Base-by-base conservation (phyloP, 2,888 invertebrate species). In the Micoletzkya japonica region DNA sequence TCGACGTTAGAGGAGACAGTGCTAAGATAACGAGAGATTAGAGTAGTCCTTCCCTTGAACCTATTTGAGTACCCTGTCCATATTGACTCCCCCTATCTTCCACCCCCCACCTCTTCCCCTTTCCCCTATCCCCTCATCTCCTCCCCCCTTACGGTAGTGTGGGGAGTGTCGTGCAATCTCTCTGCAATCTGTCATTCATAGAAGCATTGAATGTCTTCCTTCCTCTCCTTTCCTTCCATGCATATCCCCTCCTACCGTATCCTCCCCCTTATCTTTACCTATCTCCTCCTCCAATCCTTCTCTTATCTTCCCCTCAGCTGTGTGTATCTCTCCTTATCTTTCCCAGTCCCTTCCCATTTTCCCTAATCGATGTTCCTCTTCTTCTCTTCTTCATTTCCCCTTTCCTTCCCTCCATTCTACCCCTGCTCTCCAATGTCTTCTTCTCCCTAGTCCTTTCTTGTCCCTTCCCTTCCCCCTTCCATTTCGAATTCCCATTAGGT, bases 251-350 rank as follows among this genome's bases (percentile, higher is more conserved):
- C 56, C 54, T 37, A n/a, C 54, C 66, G 7, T 26, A 44, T 44
- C 49, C 28, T 37, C 32, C 57, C n/a, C n/a, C n/a, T n/a, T n/a
- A n/a, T n/a, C n/a, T n/a, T n/a, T n/a, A n/a, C n/a, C n/a, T n/a
- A n/a, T n/a, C n/a, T 67, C 44, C 39, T 28, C 24, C 49, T 64
- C 57, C 64, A 39, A 28, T 66, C 39, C 66, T 44, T 44, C 49
- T n/a, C n/a, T n/a, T n/a, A 63, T 63, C 63, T 32, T 63, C 37
- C 66, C 10, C 49, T 44, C 49, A 17, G 49, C n/a, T 44, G 49
- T 44, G 49, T 44, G 49, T n/a, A 44, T 44, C 49, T 44, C 49
- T 44, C 49, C 14, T 44, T 44, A 17, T 56, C 26, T 26, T 56
- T 24, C 7, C 10, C 24, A 10, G 7, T 26, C n/a, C n/a, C 26